Evolutionary conservation across 2,113 vertebrate genomes (phyloP), one percentile per base, ranked within the genome.

Genomic region (Probosciger aterrimus): DNA sequence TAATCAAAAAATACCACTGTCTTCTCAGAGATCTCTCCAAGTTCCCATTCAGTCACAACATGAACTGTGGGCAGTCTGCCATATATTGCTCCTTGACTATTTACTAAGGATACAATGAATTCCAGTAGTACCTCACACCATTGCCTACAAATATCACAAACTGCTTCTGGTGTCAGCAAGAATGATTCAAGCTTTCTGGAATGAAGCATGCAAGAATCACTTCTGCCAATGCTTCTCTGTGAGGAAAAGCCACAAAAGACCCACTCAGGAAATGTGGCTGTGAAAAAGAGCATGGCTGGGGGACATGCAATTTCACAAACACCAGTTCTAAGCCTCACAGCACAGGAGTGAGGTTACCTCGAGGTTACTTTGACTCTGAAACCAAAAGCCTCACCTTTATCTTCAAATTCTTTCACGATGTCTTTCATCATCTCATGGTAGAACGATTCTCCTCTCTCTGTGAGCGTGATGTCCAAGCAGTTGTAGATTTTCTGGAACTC

Each of bases 401-500:
- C 97, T 97, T 99, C 98, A 86, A 99, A 98, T 96, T 99, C 98
- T 94, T 99, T 98, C 69, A 99, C 99, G 33, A 99, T 94, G 18
- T 96, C 95, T 10, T 96, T 96, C 99, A 99, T 99, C 97, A 97
- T 97, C 17, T 99, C 98, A 30, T 99, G 99, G 97, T 99, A 99
- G 97, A 91, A 99, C 0, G 99, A 99, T 94, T 99, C 99, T 20
- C 99, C 99, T 93, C 99, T 97, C 86, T 99, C 99, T 33, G 97
- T 75, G 74, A 99, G 82, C 18, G 93, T 82, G 71, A 99, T 69
- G 63, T 99, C 99, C 98, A 99, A 95, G 92, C 98, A 98, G 70
- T 98, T 95, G 80, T 99, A 99, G 91, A 99, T 98, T 96, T 97
- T 99, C 97, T 99, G 99, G 93, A 99, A 99, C 97, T 99, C 99